These are phyloP conservation scores for Sebastes steindachneri DNA, from an alignment of 2,797 vertebrate species.

Conservation along the genomic window DNA sequence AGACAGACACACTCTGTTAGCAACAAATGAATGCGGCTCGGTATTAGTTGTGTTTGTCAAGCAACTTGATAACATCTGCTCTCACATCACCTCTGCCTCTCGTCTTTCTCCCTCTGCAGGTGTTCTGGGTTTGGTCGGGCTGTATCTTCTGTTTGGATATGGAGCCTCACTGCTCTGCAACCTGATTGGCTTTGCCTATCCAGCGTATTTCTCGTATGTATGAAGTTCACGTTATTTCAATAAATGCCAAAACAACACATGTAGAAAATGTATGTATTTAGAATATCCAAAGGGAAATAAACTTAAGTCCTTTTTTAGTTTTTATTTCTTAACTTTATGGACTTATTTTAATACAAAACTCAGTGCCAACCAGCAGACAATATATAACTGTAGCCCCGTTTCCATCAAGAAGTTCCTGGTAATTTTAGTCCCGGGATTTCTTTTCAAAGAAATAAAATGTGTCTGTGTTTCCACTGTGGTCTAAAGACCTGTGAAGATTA, in stretches of 20 bases:
- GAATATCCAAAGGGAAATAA: background rate
- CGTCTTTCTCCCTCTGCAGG: conserved; percentile 73
- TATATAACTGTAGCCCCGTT: background rate
- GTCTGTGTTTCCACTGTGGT: no score
- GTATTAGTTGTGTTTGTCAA: conserved; percentile 32
- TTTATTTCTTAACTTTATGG: background rate
- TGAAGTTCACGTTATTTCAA: background rate
- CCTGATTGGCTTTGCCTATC: conserved; percentile 93
- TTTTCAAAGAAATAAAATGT: no score
- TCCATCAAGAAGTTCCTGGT: no score
- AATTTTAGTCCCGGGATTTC: no score
- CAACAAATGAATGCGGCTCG: background rate
- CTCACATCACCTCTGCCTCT: background rate
- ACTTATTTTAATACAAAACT: background rate
- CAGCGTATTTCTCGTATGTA: conserved; percentile 95
- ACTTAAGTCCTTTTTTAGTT: background rate
- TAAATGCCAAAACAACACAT: background rate
- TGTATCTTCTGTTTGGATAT: conserved; percentile 93
- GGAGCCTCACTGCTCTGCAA: conserved; percentile 95
- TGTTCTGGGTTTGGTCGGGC: conserved; percentile 71
- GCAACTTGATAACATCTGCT: conserved; percentile 19
- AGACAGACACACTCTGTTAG: background rate
- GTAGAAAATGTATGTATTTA: background rate
- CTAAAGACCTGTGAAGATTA: no score
- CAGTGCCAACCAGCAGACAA: background rate